A percentile compares a stretch with the other conserved stretches of the same genome.
phyloP scores from a whole-genome alignment of 1,140 invertebrate species.

The Homalodisca vitripennis region DNA sequence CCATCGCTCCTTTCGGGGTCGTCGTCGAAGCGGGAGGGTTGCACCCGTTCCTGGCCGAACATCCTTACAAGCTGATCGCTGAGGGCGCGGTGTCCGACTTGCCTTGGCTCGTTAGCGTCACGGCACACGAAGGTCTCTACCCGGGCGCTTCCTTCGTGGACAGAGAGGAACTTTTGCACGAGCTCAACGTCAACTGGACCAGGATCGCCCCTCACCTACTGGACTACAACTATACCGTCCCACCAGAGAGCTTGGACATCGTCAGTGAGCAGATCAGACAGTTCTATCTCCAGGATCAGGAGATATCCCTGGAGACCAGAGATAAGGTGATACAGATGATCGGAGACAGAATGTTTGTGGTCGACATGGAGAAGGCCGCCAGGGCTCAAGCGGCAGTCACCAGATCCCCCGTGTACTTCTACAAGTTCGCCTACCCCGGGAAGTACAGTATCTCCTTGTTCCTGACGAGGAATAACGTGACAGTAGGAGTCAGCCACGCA shows the following conservation, averaged over 20 bases:
- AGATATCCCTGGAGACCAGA: constrained; percentile 27
- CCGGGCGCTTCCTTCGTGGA: constrained; percentile 12
- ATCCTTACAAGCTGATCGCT: constrained; percentile 38
- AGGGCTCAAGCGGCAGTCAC: constrained; percentile 34
- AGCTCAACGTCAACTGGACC: constrained; percentile 38
- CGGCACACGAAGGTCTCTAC: constrained; percentile 45
- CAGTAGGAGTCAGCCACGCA: constrained; percentile 37
- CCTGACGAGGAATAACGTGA: neutral
- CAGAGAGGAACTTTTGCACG: constrained; percentile 25
- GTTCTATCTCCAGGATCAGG: constrained; percentile 35
- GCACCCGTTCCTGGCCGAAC: constrained; percentile 42
- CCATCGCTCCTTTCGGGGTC: constrained; percentile 25
- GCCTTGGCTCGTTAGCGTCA: constrained; percentile 45
- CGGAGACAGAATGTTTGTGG: constrained; percentile 39
- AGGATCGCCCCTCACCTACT: constrained; percentile 40
- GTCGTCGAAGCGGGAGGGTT: neutral
- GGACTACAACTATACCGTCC: constrained; percentile 40
- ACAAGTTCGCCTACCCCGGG: constrained; percentile 39
- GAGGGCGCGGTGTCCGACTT: neutral
- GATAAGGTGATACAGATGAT: constrained; percentile 34
- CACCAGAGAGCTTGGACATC: constrained; percentile 12
- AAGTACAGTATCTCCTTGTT: constrained; percentile 32
- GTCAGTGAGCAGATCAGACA: constrained; percentile 37
- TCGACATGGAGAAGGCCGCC: constrained; percentile 36
- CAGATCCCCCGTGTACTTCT: constrained; percentile 38